Percentiles rank a stretch among this genome's conserved stretches.
Conservation (phyloP, 2,113 vertebrate genomes). For the Eulacestoma nigropectus region DNA sequence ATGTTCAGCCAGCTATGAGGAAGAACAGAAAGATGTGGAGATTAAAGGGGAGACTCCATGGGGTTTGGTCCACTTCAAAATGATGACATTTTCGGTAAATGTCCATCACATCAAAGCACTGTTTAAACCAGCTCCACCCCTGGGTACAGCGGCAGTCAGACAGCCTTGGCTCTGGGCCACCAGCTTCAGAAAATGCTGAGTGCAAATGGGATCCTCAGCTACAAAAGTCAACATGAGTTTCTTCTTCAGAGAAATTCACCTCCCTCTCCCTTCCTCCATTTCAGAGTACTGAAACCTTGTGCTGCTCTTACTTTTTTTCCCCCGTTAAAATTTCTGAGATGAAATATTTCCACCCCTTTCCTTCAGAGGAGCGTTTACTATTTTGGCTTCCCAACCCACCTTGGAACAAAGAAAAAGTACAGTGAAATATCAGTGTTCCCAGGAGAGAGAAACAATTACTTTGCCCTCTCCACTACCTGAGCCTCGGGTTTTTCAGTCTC, state of each 20-base stretch:
- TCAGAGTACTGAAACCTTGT: not conserved
- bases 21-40: not conserved
- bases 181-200: not conserved
- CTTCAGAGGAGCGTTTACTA: not conserved
- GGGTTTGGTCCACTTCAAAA: not conserved
- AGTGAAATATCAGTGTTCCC: not conserved
- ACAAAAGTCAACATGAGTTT: not conserved
- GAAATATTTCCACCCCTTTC: not conserved
- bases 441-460: conserved; percentile 7
- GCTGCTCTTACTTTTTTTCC: not conserved
- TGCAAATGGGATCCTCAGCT: not conserved
- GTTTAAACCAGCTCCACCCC: not conserved
- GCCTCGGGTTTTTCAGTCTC: not conserved
- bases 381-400: not conserved
- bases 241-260: not conserved
- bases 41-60: not conserved
- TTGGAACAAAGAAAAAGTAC: not conserved
- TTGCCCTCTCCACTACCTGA: not conserved
- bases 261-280: not conserved
- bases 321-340: not conserved
- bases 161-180: not conserved
- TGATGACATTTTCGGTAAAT: not conserved
- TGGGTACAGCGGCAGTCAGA: not conserved
- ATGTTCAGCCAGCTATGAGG: not conserved
- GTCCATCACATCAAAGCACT: not conserved